Percentiles rank a stretch among this genome's conserved stretches.
Evolutionary conservation across 2,113 vertebrate species (phyloP).

Genomic region (Morone saxatilis): DNA sequence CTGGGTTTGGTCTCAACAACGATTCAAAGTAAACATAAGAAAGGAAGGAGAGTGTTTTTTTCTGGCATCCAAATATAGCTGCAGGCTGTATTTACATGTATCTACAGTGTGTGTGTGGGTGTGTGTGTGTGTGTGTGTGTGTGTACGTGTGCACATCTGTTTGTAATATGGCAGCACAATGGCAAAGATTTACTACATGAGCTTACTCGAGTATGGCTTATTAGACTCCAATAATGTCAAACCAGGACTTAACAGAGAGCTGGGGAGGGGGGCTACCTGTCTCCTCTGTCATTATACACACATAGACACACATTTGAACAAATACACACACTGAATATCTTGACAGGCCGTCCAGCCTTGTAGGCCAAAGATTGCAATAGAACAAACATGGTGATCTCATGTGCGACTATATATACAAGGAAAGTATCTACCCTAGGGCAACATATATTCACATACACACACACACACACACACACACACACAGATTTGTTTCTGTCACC

Average conservation of each 20-base stretch:
- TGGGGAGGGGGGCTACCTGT: slow-evolving; percentile 33
- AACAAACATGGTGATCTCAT: slow-evolving; percentile 54
- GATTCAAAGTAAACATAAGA: slow-evolving; percentile 53
- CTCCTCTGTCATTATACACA: slow-evolving; percentile 50
- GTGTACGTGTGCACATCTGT: slow-evolving; percentile 59
- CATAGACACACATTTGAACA: background rate
- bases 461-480: slow-evolving; percentile 7
- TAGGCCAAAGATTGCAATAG: slow-evolving; percentile 26
- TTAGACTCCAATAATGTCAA: slow-evolving; percentile 67
- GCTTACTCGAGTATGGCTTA: slow-evolving; percentile 58
- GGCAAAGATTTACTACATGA: slow-evolving; percentile 67
- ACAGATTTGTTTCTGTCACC: slow-evolving; percentile 53
- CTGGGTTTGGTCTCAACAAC: slow-evolving; percentile 43
- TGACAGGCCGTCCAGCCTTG: slow-evolving; percentile 22
- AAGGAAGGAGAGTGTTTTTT: slow-evolving; percentile 33
- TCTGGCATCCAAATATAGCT: slow-evolving; percentile 54
- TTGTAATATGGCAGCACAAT: slow-evolving; percentile 66
- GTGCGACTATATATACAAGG: slow-evolving; percentile 34
- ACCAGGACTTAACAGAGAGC: slow-evolving; percentile 49
- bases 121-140: slow-evolving; percentile 13
- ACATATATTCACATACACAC: slow-evolving; percentile 4
- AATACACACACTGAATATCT: background rate
- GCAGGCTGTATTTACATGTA: slow-evolving; percentile 44
- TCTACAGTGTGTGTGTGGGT: slow-evolving; percentile 5
- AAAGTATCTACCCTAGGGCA: slow-evolving; percentile 11